phyloP scores from a whole-genome alignment of 2,888 invertebrate genomes.

The Macaria notata region DNA sequence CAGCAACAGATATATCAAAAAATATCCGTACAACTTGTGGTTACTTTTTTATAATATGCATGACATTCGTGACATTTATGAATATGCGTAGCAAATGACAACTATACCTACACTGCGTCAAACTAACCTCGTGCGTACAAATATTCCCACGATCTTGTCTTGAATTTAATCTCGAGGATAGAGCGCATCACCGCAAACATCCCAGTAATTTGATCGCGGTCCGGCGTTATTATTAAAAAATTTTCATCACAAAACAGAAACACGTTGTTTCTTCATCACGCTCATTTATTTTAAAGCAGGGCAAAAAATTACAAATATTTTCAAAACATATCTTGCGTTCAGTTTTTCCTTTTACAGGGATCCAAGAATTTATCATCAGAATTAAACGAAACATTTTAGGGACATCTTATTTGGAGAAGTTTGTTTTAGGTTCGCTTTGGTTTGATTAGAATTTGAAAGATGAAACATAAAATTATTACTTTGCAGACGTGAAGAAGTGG shows the following conservation, averaged over 20 bases:
- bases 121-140: conserved; percentile 46
- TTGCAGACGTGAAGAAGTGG: too few species aligned
- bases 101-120: conserved; percentile 20
- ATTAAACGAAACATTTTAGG: neutral
- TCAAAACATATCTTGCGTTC: neutral
- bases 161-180: conserved; percentile 74
- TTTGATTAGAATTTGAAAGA: too few species aligned
- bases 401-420: too few species aligned
- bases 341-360: neutral
- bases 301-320: neutral
- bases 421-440: too few species aligned
- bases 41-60: too few species aligned
- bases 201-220: conserved; percentile 58
- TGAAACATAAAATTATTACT: too few species aligned
- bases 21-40: too few species aligned
- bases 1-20: too few species aligned
- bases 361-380: neutral
- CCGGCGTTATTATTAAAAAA: conserved; percentile 24
- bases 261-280: conserved; percentile 9
- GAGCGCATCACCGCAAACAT: conserved; percentile 68
- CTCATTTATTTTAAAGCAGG: conserved; percentile 14
- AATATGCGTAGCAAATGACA: neutral
- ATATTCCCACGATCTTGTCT: conserved; percentile 53
- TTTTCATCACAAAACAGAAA: conserved; percentile 21
- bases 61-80: too few species aligned